Evolutionary conservation across 1,140 invertebrate genomes (phyloP).

Genomic region (Bombus sibiricus): DNA sequence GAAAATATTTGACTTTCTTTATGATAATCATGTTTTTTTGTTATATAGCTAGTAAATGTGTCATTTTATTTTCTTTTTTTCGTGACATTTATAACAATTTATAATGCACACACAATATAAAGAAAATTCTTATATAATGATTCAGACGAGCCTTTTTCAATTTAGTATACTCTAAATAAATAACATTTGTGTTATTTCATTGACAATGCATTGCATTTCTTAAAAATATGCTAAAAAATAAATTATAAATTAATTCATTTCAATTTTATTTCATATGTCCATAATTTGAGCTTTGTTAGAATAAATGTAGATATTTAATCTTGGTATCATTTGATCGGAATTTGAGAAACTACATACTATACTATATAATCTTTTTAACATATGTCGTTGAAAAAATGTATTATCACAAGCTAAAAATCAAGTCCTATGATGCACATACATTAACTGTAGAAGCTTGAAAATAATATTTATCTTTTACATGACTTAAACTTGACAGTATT

Average conservation of each 20-base stretch:
- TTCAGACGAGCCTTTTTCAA: not conserved
- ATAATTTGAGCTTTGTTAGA: conserved; percentile 4
- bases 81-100: conserved; percentile 31
- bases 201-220: not conserved
- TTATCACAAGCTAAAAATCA: conserved; percentile 13
- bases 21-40: conserved; percentile 31
- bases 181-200: conserved; percentile 3
- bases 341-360: not conserved
- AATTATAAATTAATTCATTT: conserved; percentile 28
- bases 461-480: conserved; percentile 12
- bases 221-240: conserved; percentile 35
- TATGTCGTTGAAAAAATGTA: not conserved
- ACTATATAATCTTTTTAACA: conserved; percentile 8
- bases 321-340: not conserved
- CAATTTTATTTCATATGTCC: not conserved
- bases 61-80: not conserved
- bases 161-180: conserved; percentile 32
- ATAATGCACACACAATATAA: conserved; percentile 4
- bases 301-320: not conserved
- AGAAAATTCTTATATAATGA: conserved; percentile 8
- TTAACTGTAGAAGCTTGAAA: conserved; percentile 11
- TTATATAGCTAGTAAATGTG: conserved; percentile 15
- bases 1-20: conserved; percentile 59
- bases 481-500: conserved; percentile 36
- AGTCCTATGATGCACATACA: conserved; percentile 5